Evolutionary conservation across 2,797 vertebrate genomes (phyloP).

Genomic region (Propithecus deckenii): DNA sequence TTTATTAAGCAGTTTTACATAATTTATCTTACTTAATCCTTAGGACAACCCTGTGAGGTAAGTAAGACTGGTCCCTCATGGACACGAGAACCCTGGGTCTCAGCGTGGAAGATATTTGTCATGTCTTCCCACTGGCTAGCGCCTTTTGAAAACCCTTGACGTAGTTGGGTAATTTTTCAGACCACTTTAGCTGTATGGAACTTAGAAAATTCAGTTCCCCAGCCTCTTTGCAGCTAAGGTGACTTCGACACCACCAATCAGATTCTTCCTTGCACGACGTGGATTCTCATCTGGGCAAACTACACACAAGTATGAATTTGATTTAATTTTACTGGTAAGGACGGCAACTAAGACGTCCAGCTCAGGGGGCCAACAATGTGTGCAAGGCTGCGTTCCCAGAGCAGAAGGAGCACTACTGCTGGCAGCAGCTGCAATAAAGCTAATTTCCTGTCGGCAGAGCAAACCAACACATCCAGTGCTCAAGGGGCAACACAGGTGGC

Average conservation of each 20-base stretch:
- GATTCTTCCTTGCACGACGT: background rate
- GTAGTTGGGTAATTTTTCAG: background rate
- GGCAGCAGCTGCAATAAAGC: background rate
- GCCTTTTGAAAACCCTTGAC: background rate
- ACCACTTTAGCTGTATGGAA: background rate
- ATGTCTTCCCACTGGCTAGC: background rate
- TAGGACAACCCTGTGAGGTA: background rate
- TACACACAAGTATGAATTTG: background rate
- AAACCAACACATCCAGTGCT: background rate
- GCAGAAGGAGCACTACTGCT: background rate
- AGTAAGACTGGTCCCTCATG: background rate
- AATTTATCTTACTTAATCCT: background rate
- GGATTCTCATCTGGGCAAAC: background rate
- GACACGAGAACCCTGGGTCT: background rate
- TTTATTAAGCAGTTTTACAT: background rate
- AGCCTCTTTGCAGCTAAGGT: background rate
- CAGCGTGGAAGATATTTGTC: fast-evolving
- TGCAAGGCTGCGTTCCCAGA: background rate
- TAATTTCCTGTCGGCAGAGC: background rate
- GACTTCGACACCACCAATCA: background rate
- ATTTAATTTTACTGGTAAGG: background rate
- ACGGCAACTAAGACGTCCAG: background rate
- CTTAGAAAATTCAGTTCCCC: background rate
- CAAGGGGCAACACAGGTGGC: too few relatives aligned
- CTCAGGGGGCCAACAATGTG: background rate